Evolutionary conservation across 2,888 invertebrate species (phyloP).

Genomic region (Pardosa pseudoannulata): DNA sequence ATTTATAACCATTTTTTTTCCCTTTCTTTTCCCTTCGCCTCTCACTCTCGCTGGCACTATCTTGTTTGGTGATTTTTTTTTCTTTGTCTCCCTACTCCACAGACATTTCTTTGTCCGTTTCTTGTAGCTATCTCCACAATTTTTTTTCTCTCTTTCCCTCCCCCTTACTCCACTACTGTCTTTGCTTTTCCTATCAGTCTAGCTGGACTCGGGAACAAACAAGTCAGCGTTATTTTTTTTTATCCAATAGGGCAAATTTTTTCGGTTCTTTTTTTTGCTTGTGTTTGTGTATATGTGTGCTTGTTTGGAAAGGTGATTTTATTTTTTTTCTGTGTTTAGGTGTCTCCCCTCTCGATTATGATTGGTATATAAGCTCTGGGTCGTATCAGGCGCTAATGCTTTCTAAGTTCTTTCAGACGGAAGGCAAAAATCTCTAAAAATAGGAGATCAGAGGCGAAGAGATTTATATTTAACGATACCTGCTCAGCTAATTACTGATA

Average conservation of each 20-base stretch:
- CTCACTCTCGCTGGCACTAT: conserved; percentile 24
- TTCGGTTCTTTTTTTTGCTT: not conserved
- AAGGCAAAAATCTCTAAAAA: no score
- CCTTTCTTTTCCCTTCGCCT: conserved; percentile 29
- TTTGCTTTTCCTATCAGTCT: conserved; percentile 21
- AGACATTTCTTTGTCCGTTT: conserved; percentile 1
- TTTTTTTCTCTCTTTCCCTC: conserved; percentile 22
- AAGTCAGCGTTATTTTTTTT: conserved; percentile 55
- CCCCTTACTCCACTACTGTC: conserved; percentile 27
- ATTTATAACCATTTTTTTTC: conserved; percentile 27
- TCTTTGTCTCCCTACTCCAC: conserved; percentile 14
- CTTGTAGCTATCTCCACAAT: conserved; percentile 18
- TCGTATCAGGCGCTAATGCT: conserved; percentile 13
- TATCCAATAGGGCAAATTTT: conserved; percentile 8
- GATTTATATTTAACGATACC: no score
- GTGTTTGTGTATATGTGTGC: conserved; percentile 20
- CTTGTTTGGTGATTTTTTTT: conserved; percentile 37
- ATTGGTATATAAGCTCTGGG: conserved; percentile 24
- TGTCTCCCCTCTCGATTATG: conserved; percentile 16
- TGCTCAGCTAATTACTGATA: no score
- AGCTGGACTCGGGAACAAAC: conserved; percentile 36
- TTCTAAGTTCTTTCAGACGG: conserved; percentile 18
- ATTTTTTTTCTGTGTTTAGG: not conserved
- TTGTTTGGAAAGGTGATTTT: not conserved
- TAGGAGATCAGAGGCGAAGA: no score